These are phyloP conservation scores for Terrapene triunguis DNA, from an alignment of 2,113 vertebrate genomes.

Conservation along the genomic window DNA sequence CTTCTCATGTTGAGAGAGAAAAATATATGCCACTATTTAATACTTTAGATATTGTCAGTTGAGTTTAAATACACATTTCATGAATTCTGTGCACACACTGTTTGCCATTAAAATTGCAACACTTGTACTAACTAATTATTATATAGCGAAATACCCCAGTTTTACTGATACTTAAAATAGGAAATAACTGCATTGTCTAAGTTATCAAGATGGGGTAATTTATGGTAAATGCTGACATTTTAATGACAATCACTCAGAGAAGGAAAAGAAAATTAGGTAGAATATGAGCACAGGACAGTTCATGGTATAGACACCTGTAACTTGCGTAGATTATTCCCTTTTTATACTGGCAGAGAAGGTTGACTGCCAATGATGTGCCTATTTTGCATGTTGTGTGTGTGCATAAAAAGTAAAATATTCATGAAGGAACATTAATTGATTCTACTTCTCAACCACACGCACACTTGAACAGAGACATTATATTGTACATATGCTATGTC, in stretches of 20 bases:
- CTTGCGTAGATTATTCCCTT: not conserved
- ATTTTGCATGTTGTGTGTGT: not conserved
- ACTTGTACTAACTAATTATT: not conserved
- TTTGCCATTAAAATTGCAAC: not conserved
- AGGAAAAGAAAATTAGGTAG: not conserved
- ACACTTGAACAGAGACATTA: not conserved
- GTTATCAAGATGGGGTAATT: not conserved
- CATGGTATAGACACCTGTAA: not conserved
- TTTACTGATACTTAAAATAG: not conserved
- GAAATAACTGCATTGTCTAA: not conserved
- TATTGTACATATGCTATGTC: not conserved
- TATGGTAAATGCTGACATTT: not conserved
- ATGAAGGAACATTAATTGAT: not conserved
- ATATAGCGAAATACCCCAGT: not conserved
- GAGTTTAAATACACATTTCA: not conserved
- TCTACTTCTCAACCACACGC: not conserved
- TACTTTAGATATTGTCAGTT: not conserved
- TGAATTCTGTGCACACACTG: not conserved
- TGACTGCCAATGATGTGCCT: not conserved
- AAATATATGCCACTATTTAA: not conserved
- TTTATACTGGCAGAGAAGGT: not conserved
- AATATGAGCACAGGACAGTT: not conserved
- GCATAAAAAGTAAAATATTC: not conserved
- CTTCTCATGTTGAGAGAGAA: not conserved
- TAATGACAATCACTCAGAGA: not conserved